Evolutionary conservation across 2,888 invertebrate species (phyloP).

Genomic region (Kuschelorhynchus macadamiae): DNA sequence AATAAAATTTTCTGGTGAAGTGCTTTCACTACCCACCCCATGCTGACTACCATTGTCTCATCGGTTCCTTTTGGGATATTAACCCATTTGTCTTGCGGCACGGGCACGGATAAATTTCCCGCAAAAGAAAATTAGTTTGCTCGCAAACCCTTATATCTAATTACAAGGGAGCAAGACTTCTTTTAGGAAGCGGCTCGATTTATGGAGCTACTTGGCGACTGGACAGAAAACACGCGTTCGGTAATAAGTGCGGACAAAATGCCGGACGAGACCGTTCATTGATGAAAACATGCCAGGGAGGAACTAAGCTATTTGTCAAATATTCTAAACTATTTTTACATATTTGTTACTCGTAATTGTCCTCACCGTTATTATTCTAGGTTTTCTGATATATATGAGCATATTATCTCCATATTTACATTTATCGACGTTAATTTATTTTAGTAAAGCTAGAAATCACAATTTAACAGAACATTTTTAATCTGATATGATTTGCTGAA

Average conservation of each 20-base stretch:
- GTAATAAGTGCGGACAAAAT: conserved; percentile 61
- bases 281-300: conserved; percentile 20
- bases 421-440: too few species aligned
- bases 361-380: too few species aligned
- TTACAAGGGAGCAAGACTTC: conserved; percentile 57
- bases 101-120: conserved; percentile 52
- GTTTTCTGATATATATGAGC: too few species aligned
- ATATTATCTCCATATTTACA: too few species aligned
- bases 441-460: too few species aligned
- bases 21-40: too few species aligned
- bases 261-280: conserved; percentile 30
- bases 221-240: conserved; percentile 61
- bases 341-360: too few species aligned
- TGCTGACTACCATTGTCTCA: conserved; percentile 2
- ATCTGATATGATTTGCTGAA: too few species aligned
- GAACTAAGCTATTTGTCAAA: conserved; percentile 8
- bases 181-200: conserved; percentile 55
- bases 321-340: too few species aligned
- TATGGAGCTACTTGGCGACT: conserved; percentile 54
- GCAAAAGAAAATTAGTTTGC: conserved; percentile 56
- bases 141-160: conserved; percentile 59
- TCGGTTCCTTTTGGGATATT: conserved; percentile 35
- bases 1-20: too few species aligned
- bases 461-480: too few species aligned
- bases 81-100: conserved; percentile 46